Evolutionary conservation across 1,140 invertebrate genomes (phyloP).

Genomic region (Anastrepha ludens): DNA sequence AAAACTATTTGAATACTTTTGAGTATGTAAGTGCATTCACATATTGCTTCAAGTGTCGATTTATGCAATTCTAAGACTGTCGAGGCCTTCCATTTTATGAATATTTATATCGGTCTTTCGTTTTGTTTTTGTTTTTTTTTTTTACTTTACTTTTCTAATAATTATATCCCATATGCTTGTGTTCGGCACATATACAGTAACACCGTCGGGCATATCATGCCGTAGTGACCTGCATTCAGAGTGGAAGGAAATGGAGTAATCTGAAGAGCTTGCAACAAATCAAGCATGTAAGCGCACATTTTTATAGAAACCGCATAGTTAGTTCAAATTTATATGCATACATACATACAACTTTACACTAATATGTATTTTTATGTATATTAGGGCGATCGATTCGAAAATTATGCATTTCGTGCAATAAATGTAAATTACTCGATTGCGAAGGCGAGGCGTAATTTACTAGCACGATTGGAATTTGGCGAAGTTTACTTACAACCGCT

Average conservation of each 20-base stretch:
- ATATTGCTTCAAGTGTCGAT: neutral
- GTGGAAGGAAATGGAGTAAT: conserved; percentile 49
- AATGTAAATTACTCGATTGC: too few species aligned
- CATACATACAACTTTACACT: neutral
- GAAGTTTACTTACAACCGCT: too few species aligned
- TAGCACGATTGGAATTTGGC: too few species aligned
- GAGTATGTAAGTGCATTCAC: too few species aligned
- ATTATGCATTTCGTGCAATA: too few species aligned
- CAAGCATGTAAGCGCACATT: neutral
- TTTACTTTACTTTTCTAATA: neutral
- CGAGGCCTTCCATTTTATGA: neutral
- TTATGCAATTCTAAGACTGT: conserved; percentile 6
- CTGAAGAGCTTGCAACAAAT: conserved; percentile 50
- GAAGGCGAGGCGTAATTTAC: too few species aligned
- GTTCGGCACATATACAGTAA: neutral
- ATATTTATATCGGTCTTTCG: conserved; percentile 14
- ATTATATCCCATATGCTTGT: neutral
- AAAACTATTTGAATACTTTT: neutral
- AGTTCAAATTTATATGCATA: neutral
- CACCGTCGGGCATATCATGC: conserved; percentile 18
- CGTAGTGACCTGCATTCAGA: conserved; percentile 38
- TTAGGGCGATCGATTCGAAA: neutral
- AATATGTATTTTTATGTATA: neutral
- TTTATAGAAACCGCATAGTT: conserved; percentile 4
- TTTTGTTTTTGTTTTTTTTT: neutral